Percentiles rank a stretch among this genome's conserved stretches.
These are phyloP conservation scores for Pyrocephalus nanus DNA, from an alignment of 2,797 vertebrate genomes.

Conservation along the genomic window DNA sequence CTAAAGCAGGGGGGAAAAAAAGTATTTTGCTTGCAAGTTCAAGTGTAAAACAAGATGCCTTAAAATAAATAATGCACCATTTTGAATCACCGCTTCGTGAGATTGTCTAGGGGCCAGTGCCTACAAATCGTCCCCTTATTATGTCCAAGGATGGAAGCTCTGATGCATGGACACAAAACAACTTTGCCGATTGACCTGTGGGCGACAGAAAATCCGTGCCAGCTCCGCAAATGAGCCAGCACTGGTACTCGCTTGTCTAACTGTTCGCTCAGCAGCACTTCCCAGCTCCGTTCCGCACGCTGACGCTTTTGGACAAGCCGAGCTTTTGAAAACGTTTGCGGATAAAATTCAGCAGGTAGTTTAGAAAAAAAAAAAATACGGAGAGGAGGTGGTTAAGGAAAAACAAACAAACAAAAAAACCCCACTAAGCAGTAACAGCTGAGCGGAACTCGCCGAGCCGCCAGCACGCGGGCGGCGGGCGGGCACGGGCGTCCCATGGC, in stretches of 20 bases:
- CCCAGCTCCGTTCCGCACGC: background rate
- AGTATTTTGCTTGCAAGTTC: background rate
- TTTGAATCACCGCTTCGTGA: background rate
- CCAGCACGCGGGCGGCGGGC: background rate
- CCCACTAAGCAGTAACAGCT: background rate
- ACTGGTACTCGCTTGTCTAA: background rate
- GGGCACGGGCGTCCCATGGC: background rate
- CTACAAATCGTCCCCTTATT: background rate
- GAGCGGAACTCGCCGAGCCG: background rate
- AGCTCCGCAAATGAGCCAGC: constrained; percentile 53
- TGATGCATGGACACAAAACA: constrained; percentile 30
- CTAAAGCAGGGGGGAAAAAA: background rate
- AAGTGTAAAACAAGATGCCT: background rate
- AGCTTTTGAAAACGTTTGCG: background rate
- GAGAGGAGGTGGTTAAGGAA: no score
- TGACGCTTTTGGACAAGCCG: background rate
- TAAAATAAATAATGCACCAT: background rate
- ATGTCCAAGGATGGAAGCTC: constrained; percentile 6
- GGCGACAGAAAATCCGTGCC: constrained; percentile 9
- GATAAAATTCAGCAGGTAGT: constrained; percentile 22
- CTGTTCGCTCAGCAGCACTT: constrained; percentile 21
- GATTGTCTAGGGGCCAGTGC: background rate
- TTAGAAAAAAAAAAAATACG: background rate
- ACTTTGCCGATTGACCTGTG: constrained; percentile 59
- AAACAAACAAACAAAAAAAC: background rate